Evolutionary conservation across 1,140 invertebrate species (phyloP).

Genomic region (Caerostris extrusa): DNA sequence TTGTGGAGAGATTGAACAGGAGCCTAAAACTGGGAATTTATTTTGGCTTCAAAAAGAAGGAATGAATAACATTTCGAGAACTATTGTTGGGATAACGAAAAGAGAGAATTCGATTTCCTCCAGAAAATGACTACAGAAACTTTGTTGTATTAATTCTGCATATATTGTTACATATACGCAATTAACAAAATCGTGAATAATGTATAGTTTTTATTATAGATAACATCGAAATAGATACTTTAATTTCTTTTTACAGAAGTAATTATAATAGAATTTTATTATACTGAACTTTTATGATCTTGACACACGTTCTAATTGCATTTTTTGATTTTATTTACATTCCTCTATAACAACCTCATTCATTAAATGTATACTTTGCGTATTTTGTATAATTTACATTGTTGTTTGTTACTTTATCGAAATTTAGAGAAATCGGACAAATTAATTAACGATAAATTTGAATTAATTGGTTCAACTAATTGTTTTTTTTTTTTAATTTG

Average conservation of each 20-base stretch:
- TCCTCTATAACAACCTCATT: not conserved
- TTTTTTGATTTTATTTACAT: not conserved
- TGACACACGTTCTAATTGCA: not conserved
- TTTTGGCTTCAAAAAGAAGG: slow-evolving; percentile 1
- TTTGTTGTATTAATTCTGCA: not conserved
- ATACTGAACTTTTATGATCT: not conserved
- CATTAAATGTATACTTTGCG: not conserved
- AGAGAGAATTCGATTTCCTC: not conserved
- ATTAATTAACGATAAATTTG: not conserved
- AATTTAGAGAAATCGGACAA: not conserved
- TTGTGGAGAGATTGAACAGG: not conserved
- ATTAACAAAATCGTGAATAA: not conserved
- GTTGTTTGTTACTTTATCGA: no score
- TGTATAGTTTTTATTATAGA: not conserved
- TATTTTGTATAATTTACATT: not conserved
- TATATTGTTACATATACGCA: not conserved
- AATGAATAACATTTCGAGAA: slow-evolving; percentile 10
- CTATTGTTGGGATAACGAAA: not conserved
- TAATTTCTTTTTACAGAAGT: no score
- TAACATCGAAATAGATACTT: no score
- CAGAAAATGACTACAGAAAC: not conserved
- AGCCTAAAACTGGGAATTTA: not conserved
- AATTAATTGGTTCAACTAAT: not conserved
- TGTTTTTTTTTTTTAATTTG: not conserved
- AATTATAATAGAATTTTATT: not conserved